These are phyloP conservation scores for Helicolenus hilgendorfi DNA, from an alignment of 2,797 vertebrate genomes.

Conservation along the genomic window DNA sequence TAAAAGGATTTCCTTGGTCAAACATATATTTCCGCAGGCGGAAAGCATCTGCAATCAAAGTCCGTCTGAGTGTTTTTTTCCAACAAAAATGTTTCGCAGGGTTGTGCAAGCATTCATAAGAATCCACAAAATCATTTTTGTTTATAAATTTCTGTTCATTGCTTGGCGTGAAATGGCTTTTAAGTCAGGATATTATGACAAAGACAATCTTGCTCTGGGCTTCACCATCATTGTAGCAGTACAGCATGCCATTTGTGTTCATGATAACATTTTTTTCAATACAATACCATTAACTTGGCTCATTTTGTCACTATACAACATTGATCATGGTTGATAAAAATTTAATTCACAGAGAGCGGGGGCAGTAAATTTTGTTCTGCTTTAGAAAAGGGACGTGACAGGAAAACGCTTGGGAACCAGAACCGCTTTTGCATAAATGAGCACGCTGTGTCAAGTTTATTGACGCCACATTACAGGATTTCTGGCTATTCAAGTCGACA, in stretches of 20 bases:
- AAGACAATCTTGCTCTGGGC: background rate
- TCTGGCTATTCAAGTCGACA: slow-evolving; percentile 23
- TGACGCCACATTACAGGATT: slow-evolving; percentile 21
- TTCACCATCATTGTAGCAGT: background rate
- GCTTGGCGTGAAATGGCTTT: background rate
- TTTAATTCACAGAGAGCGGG: background rate
- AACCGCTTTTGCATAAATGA: slow-evolving; percentile 1
- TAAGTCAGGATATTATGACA: background rate
- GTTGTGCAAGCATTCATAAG: too few species aligned
- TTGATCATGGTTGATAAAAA: background rate
- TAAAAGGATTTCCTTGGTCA: too few species aligned
- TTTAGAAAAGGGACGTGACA: background rate
- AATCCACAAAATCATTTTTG: too few species aligned
- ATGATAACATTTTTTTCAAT: background rate
- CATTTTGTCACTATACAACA: background rate
- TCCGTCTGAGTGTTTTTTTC: too few species aligned
- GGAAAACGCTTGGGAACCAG: background rate
- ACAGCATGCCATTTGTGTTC: background rate
- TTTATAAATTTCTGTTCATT: too few species aligned
- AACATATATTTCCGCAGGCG: too few species aligned
- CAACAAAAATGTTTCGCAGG: too few species aligned
- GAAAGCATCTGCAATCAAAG: too few species aligned
- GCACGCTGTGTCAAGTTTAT: slow-evolving; percentile 8
- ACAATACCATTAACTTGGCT: background rate
- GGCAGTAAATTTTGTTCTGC: background rate